Evolutionary conservation across 2,797 vertebrate species (phyloP).

Genomic region (Sphenopsis melanotis): DNA sequence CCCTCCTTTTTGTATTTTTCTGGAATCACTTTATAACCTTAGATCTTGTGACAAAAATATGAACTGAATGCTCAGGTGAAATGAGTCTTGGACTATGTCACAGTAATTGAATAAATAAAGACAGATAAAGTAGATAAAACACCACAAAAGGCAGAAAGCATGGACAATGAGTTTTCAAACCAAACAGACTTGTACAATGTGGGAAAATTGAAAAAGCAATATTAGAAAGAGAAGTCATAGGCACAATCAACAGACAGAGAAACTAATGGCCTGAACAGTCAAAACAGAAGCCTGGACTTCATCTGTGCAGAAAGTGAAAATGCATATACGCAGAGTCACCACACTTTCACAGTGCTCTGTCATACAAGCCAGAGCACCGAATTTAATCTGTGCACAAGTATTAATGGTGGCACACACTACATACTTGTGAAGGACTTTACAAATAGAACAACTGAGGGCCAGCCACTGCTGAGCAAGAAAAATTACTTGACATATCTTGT

Average conservation of each 20-base stretch:
- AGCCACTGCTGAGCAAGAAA: neutral
- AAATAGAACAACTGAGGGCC: neutral
- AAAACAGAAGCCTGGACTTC: neutral
- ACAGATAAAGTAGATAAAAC: neutral
- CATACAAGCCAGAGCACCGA: neutral
- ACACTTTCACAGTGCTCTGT: neutral
- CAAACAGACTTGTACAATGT: neutral
- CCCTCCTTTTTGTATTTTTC: neutral
- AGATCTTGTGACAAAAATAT: neutral
- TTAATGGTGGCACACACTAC: fast-evolving
- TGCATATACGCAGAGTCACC: neutral
- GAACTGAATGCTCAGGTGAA: neutral
- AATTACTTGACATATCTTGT: neutral
- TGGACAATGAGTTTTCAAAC: neutral
- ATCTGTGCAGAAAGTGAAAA: neutral
- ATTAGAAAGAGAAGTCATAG: neutral
- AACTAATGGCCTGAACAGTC: neutral
- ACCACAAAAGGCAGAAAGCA: neutral
- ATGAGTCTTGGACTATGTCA: neutral
- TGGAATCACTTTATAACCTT: neutral
- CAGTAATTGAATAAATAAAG: neutral
- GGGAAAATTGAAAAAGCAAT: neutral
- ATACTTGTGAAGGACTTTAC: neutral
- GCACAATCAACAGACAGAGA: neutral
- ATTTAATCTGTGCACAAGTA: neutral